A percentile compares a stretch with the other conserved stretches of the same genome.
Evolutionary conservation across 2,888 invertebrate genomes (phyloP).

Genomic region (Herminia tarsipennalis): DNA sequence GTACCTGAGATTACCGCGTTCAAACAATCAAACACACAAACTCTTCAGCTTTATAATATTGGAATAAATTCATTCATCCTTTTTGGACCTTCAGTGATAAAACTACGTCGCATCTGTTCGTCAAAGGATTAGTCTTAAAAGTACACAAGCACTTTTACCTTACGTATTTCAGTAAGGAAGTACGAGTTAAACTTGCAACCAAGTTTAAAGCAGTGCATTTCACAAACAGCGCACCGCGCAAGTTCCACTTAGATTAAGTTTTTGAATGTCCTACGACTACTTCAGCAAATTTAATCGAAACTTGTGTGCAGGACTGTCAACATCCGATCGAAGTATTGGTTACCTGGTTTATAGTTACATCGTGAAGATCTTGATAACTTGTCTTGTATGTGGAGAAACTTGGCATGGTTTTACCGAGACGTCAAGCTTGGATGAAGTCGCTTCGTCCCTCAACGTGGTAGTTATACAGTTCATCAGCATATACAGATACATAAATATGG

Average conservation of each 20-base stretch:
- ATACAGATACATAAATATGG: constrained; percentile 68
- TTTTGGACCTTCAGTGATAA: no score
- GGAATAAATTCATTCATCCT: no score
- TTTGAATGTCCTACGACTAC: background rate
- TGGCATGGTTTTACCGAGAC: constrained; percentile 57
- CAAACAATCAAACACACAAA: no score
- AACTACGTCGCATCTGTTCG: no score
- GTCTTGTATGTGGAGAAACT: constrained; percentile 59
- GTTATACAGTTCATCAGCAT: constrained; percentile 63
- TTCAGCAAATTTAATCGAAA: background rate
- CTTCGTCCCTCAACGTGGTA: constrained; percentile 55
- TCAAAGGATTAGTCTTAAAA: no score
- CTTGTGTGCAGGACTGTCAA: constrained; percentile 51
- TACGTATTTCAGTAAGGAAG: no score
- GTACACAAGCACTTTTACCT: no score
- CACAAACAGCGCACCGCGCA: background rate
- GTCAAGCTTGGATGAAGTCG: constrained; percentile 56
- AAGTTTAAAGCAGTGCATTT: no score
- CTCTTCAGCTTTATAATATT: no score
- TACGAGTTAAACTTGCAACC: no score
- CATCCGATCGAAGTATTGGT: constrained; percentile 44
- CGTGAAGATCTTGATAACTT: constrained; percentile 51
- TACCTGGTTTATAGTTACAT: constrained; percentile 59
- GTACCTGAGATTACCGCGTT: no score
- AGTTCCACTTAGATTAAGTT: background rate